These are phyloP conservation scores for Mus minutoides DNA, from an alignment of 2,797 vertebrate species.

Conservation along the genomic window DNA sequence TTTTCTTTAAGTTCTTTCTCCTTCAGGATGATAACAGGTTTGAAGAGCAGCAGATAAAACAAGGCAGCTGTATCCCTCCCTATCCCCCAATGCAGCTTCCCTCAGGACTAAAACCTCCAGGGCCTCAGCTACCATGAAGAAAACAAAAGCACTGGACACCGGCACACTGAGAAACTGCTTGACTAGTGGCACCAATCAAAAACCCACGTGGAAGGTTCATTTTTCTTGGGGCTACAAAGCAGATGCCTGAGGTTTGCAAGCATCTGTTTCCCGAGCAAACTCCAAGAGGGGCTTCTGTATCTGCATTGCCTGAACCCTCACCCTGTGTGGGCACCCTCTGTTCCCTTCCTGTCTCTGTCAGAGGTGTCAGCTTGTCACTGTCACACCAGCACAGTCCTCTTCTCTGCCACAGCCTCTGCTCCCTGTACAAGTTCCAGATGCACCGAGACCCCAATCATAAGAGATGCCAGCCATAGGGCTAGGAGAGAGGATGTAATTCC, in stretches of 20 bases:
- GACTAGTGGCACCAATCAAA: not conserved
- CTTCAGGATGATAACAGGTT: not conserved
- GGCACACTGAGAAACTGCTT: too few relatives aligned
- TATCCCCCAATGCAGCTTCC: not conserved
- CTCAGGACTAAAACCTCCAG: not conserved
- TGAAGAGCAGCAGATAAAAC: not conserved
- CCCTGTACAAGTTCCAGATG: not conserved
- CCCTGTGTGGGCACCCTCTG: rapidly evolving
- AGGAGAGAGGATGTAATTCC: not conserved
- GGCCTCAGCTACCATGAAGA: not conserved
- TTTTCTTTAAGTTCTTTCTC: not conserved
- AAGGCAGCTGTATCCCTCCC: not conserved
- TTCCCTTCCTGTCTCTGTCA: not conserved
- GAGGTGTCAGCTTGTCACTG: not conserved
- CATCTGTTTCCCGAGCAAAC: not conserved
- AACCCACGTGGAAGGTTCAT: rapidly evolving
- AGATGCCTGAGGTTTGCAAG: not conserved
- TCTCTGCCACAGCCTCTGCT: not conserved
- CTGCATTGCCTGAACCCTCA: not conserved
- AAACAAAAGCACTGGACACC: not conserved
- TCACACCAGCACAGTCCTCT: not conserved
- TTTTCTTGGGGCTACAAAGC: not conserved
- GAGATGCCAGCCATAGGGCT: not conserved
- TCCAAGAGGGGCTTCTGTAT: not conserved
- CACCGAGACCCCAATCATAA: not conserved